Percentiles rank a stretch among this genome's conserved stretches.
These are phyloP conservation scores for Metaphire vulgaris DNA, from an alignment of 1,140 invertebrate genomes.

Conservation along the genomic window DNA sequence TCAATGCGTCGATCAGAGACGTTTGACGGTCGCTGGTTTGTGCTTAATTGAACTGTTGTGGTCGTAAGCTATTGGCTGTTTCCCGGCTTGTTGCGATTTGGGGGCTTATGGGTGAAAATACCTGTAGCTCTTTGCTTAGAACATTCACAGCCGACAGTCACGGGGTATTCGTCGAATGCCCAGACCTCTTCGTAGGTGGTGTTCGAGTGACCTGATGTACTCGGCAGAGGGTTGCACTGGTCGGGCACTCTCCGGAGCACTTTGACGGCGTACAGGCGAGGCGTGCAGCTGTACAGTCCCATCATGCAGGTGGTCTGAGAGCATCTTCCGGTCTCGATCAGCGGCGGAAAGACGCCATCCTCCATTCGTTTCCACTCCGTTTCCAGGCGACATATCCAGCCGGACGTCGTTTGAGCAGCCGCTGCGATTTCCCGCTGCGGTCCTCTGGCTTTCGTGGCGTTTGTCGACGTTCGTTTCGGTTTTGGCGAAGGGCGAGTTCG, in stretches of 20 bases:
- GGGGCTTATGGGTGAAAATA: not conserved
- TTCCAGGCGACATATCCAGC: slow-evolving; percentile 12
- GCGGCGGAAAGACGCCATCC: slow-evolving; percentile 17
- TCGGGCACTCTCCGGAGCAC: slow-evolving; percentile 2
- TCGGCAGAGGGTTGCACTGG: slow-evolving; percentile 17
- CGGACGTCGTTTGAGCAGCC: not conserved
- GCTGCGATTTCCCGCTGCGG: too few species aligned
- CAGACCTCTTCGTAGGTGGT: slow-evolving; percentile 16
- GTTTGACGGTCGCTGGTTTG: too few species aligned
- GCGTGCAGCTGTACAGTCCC: slow-evolving; percentile 10
- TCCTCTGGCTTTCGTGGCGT: too few species aligned
- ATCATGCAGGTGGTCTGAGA: slow-evolving; percentile 17
- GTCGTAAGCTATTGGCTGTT: too few species aligned
- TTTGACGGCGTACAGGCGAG: slow-evolving; percentile 12
- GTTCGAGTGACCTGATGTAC: not conserved
- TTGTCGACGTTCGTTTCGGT: too few species aligned
- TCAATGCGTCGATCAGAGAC: too few species aligned
- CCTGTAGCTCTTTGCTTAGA: not conserved
- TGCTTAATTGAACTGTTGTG: too few species aligned
- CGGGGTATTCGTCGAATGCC: not conserved
- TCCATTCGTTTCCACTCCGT: slow-evolving; percentile 16
- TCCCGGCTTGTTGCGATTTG: too few species aligned
- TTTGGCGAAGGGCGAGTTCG: too few species aligned
- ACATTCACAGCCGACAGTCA: slow-evolving; percentile 17
- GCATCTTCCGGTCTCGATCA: slow-evolving; percentile 15